A percentile compares a stretch with the other conserved stretches of the same genome.
These are phyloP conservation scores for Celastrina argiolus DNA, from an alignment of 2,888 invertebrate genomes.

Conservation along the genomic window DNA sequence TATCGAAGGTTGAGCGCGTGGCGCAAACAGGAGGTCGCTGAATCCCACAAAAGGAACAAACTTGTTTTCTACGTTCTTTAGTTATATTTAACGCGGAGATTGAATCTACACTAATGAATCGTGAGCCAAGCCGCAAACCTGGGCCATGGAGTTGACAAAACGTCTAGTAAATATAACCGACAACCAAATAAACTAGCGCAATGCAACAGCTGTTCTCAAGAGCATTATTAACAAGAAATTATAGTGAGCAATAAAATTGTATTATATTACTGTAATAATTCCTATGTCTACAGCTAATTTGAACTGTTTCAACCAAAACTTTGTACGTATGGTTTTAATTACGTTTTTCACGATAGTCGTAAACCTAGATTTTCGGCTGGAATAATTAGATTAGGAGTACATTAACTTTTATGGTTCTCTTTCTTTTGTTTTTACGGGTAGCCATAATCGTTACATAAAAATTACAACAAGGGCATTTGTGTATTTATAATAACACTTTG, in stretches of 20 bases:
- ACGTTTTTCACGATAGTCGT: conserved; percentile 2
- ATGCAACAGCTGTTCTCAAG: neutral
- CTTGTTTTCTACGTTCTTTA: too few relatives aligned
- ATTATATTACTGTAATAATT: conserved; percentile 15
- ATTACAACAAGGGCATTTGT: neutral
- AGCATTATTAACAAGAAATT: neutral
- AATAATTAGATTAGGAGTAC: conserved; percentile 8
- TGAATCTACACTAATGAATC: too few relatives aligned
- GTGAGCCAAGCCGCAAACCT: too few relatives aligned
- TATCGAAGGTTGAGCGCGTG: too few relatives aligned
- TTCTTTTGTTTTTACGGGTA: neutral
- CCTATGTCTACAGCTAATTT: neutral
- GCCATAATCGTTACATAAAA: conserved; percentile 4
- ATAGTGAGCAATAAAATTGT: neutral
- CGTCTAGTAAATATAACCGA: too few relatives aligned
- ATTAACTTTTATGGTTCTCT: conserved; percentile 8
- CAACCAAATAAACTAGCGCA: neutral
- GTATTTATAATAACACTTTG: neutral
- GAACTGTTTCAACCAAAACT: neutral
- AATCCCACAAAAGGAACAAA: too few relatives aligned
- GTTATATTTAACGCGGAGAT: too few relatives aligned
- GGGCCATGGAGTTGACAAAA: too few relatives aligned
- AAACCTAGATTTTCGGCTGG: conserved; percentile 6
- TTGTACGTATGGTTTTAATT: neutral
- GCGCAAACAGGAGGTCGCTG: too few relatives aligned